Conservation (phyloP, 2,797 vertebrate genomes). For the Lemur catta region DNA sequence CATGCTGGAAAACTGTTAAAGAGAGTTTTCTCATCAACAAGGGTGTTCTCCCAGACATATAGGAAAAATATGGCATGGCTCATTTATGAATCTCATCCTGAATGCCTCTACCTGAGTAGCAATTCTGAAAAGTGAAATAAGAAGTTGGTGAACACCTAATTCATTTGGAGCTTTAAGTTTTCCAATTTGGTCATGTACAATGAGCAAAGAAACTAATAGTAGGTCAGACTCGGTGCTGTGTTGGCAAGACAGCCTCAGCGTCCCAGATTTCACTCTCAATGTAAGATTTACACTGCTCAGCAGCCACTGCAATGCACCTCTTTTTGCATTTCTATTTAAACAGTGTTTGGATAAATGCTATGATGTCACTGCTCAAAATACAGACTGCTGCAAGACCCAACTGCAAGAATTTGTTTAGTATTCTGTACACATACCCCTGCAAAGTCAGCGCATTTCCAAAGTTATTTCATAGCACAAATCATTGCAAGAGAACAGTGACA, state of each 20-base stretch:
- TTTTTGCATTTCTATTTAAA: slow-evolving; percentile 69
- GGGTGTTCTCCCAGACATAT: not conserved
- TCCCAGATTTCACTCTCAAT: slow-evolving; percentile 32
- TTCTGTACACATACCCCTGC: slow-evolving; percentile 27
- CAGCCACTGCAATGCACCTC: slow-evolving; percentile 24
- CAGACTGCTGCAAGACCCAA: slow-evolving; percentile 43
- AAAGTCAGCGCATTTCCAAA: slow-evolving; percentile 23
- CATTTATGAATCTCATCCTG: not conserved
- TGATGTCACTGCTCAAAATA: slow-evolving; percentile 67
- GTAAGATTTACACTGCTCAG: slow-evolving; percentile 30
- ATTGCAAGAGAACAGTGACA: not conserved
- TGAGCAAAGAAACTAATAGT: slow-evolving; percentile 25
- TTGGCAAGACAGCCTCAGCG: slow-evolving; percentile 8
- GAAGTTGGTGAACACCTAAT: not conserved
- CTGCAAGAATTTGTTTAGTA: slow-evolving; percentile 54
- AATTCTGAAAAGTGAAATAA: slow-evolving; percentile 11
- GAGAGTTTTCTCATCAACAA: not conserved
- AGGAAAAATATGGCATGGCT: not conserved
- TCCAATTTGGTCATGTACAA: not conserved
- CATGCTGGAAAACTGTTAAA: not conserved
- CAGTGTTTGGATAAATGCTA: slow-evolving; percentile 63
- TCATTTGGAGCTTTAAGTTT: slow-evolving; percentile 16
- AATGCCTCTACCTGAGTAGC: not conserved
- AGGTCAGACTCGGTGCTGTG: slow-evolving; percentile 8
- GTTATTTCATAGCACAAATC: slow-evolving; percentile 2